phyloP scores from a whole-genome alignment of 2,797 vertebrate genomes.

The Enteromius trimaculatus region DNA sequence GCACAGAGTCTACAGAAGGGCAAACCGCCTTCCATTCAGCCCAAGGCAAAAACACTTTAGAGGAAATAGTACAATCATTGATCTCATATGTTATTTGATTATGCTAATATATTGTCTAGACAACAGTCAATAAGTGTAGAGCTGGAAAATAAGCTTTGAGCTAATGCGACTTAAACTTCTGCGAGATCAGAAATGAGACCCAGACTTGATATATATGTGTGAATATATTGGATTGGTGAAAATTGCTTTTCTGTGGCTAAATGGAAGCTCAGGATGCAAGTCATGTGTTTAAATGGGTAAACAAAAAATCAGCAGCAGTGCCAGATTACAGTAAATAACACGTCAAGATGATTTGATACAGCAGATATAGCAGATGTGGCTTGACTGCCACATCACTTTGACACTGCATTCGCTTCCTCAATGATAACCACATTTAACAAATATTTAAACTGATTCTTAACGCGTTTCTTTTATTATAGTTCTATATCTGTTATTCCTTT shows the following conservation, averaged over 20 bases:
- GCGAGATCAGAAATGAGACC: not conserved
- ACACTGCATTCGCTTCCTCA: slow-evolving; percentile 25
- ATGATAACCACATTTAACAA: slow-evolving; percentile 28
- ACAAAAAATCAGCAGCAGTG: not conserved
- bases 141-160: slow-evolving; percentile 42
- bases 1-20: slow-evolving; percentile 1
- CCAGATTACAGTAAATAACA: not conserved
- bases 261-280: not conserved
- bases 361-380: not conserved
- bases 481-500: not conserved
- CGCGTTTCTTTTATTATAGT: not conserved
- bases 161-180: not conserved
- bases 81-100: slow-evolving; percentile 41
- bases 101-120: slow-evolving; percentile 32
- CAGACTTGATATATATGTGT: not conserved
- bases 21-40: not conserved
- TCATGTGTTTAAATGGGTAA: not conserved
- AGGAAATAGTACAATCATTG: slow-evolving; percentile 33
- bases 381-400: too few species aligned
- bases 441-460: slow-evolving; percentile 20
- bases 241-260: not conserved
- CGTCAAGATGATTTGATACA: slow-evolving; percentile 1
- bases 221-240: not conserved
- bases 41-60: slow-evolving; percentile 24
- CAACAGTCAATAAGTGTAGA: slow-evolving; percentile 36